Conservation (phyloP, 2,113 vertebrate genomes). For the Eurystomus gularis region DNA sequence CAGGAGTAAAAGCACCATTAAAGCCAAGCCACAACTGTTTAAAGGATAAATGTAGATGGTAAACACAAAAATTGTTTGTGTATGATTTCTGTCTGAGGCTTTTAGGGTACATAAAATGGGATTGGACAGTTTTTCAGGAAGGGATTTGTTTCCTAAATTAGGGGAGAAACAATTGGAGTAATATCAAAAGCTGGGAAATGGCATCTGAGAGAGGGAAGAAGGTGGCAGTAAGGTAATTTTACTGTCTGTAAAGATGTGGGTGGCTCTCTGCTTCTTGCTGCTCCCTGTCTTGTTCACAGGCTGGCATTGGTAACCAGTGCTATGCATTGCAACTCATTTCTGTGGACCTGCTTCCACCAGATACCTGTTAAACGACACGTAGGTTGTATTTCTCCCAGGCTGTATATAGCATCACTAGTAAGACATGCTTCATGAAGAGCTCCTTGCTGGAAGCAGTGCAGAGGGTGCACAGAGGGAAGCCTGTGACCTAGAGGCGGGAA, state of each 20-base stretch:
- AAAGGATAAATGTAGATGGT: neutral
- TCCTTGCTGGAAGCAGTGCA: neutral
- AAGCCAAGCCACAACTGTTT: neutral
- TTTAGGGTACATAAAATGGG: neutral
- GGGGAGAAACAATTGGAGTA: neutral
- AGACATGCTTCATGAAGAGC: neutral
- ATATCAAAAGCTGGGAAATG: neutral
- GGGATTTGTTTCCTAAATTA: neutral
- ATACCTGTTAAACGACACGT: neutral
- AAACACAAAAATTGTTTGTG: neutral
- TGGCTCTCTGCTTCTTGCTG: neutral
- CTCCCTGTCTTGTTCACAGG: fast-evolving
- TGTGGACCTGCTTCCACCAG: neutral
- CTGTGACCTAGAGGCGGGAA: neutral
- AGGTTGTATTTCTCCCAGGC: neutral
- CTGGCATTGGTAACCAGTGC: neutral
- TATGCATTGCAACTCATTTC: neutral
- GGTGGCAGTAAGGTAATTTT: neutral
- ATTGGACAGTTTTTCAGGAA: neutral
- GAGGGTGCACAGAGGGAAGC: fast-evolving
- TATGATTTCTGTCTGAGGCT: neutral
- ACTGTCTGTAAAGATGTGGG: neutral
- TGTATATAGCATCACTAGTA: neutral
- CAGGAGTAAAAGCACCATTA: neutral
- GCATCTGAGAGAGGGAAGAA: neutral